Evolutionary conservation across 2,888 invertebrate species (phyloP).

Genomic region (Eupithecia abbreviata): DNA sequence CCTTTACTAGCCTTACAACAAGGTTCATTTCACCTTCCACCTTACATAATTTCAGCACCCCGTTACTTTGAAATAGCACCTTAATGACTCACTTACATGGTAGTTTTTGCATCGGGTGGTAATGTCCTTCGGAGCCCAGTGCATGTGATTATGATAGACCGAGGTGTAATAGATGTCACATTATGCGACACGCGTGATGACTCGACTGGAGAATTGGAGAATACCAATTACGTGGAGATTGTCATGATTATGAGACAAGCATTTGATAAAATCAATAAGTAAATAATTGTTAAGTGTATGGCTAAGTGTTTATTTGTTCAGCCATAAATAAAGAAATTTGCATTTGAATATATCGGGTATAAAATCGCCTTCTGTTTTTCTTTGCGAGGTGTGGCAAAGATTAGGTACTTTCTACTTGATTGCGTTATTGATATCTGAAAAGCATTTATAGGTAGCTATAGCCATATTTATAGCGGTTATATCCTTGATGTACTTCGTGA

Average conservation of each 20-base stretch:
- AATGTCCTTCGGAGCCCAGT: conserved; percentile 49
- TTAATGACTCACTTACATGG: conserved; percentile 12
- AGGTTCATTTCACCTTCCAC: conserved; percentile 42
- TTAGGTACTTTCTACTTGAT: too few species aligned
- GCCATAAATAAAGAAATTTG: too few species aligned
- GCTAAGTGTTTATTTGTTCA: too few species aligned
- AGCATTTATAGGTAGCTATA: too few species aligned
- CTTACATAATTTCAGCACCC: not conserved
- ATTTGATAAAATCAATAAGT: not conserved
- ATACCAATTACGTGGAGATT: not conserved
- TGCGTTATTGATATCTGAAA: too few species aligned
- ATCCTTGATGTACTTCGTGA: too few species aligned
- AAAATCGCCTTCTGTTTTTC: too few species aligned
- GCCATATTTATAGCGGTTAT: too few species aligned
- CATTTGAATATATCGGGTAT: too few species aligned
- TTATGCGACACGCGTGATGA: conserved; percentile 33
- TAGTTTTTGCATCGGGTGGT: conserved; percentile 33
- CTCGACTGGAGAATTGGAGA: not conserved
- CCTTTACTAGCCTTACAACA: conserved; percentile 46
- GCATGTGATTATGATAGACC: conserved; percentile 57
- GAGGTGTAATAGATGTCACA: conserved; percentile 43
- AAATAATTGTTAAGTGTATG: not conserved
- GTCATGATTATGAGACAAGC: not conserved
- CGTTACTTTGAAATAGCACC: not conserved
- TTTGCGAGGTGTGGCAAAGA: too few species aligned